Evolutionary conservation across 2,888 invertebrate species (phyloP).

Genomic region (Sarcophaga caerulescens): DNA sequence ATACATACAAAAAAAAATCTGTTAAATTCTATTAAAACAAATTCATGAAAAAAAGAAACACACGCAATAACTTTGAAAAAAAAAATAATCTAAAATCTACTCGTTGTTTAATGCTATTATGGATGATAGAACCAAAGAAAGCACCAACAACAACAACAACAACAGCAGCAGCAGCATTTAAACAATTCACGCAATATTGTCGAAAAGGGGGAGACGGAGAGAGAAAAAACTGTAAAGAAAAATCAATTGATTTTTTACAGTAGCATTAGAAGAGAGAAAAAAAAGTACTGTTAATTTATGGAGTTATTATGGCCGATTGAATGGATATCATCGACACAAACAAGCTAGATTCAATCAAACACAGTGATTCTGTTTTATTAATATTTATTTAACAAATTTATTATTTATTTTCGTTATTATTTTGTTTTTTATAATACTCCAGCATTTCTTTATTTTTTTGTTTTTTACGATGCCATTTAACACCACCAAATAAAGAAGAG

Average conservation of each 20-base stretch:
- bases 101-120: conserved; percentile 8
- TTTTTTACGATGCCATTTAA: conserved; percentile 31
- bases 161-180: conserved; percentile 4
- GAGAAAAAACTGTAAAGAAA: background rate
- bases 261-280: conserved; percentile 3
- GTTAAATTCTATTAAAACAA: conserved; percentile 49
- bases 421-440: background rate
- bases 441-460: background rate
- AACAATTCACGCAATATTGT: background rate
- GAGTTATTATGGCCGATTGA: conserved; percentile 21
- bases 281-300: conserved; percentile 35
- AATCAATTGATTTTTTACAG: conserved; percentile 58
- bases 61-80: conserved; percentile 23
- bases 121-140: conserved; percentile 41
- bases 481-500: conserved; percentile 5
- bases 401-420: background rate
- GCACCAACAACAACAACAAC: conserved; percentile 10
- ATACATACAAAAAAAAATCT: conserved; percentile 17
- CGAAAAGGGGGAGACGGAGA: conserved; percentile 1
- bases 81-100: background rate
- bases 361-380: conserved; percentile 30
- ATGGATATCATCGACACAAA: background rate
- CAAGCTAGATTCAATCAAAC: conserved; percentile 37
- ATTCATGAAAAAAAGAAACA: background rate
- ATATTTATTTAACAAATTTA: conserved; percentile 49